Conservation (phyloP, 2,888 invertebrate genomes). For the Coenonympha arcania region DNA sequence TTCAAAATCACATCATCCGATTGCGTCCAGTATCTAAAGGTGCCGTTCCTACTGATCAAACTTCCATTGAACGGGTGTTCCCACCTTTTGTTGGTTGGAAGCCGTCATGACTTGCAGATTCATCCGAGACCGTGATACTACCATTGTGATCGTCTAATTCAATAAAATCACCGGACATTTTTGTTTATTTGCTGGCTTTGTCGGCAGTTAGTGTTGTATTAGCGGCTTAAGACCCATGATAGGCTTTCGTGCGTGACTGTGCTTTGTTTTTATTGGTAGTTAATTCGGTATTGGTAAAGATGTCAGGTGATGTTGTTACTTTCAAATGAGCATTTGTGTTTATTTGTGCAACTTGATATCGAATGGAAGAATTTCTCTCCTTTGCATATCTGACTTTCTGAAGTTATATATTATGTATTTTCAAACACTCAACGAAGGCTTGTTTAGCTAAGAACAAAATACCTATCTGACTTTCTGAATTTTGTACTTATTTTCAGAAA, state of each 20-base stretch:
- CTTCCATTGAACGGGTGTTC: conserved; percentile 68
- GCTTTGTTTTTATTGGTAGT: conserved; percentile 35
- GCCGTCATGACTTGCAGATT: conserved; percentile 59
- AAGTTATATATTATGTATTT: too few relatives aligned
- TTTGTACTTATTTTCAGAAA: too few relatives aligned
- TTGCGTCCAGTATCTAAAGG: conserved; percentile 18
- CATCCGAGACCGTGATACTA: conserved; percentile 42
- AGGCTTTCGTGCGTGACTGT: conserved; percentile 32
- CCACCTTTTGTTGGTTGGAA: conserved; percentile 68
- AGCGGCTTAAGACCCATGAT: conserved; percentile 57
- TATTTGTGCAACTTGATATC: conserved; percentile 18
- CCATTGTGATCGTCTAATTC: conserved; percentile 72
- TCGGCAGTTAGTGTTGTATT: conserved; percentile 56
- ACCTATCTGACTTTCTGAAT: too few relatives aligned
- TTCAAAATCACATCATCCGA: conserved; percentile 15
- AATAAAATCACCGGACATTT: conserved; percentile 72
- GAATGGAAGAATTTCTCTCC: too few relatives aligned
- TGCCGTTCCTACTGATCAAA: conserved; percentile 62
- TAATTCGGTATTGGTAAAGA: conserved; percentile 24
- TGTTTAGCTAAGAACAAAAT: too few relatives aligned
- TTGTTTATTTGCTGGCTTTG: conserved; percentile 70
- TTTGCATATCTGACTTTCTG: too few relatives aligned
- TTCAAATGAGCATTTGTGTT: neutral
- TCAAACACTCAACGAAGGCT: too few relatives aligned
- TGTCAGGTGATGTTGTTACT: conserved; percentile 7